These are phyloP conservation scores for Drosophila bocqueti DNA, from an alignment of 1,140 invertebrate genomes.

Conservation along the genomic window DNA sequence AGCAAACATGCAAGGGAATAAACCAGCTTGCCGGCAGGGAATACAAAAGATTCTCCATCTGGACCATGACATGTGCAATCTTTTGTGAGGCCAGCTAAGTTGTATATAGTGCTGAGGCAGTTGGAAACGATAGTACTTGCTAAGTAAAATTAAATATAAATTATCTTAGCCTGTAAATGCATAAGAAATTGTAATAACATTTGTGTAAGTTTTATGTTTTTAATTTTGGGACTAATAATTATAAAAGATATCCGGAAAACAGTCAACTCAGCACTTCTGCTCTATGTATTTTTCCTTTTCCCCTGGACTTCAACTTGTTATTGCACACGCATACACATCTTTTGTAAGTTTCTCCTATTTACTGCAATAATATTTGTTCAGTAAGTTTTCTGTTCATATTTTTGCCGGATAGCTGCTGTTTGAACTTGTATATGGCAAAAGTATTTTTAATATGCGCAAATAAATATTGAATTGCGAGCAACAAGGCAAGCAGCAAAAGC, in stretches of 20 bases:
- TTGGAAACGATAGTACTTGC: too few species aligned
- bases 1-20: conserved; percentile 55
- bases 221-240: background rate
- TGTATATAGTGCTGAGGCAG: background rate
- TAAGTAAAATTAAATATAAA: background rate
- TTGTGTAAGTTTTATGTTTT: background rate
- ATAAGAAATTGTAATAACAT: background rate
- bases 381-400: conserved; percentile 65
- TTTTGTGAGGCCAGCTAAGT: background rate
- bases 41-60: conserved; percentile 35
- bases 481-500: conserved; percentile 12
- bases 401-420: conserved; percentile 44
- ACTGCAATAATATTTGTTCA: conserved; percentile 77
- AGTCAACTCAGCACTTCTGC: background rate
- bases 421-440: conserved; percentile 53
- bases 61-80: conserved; percentile 42
- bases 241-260: background rate
- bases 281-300: background rate
- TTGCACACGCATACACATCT: conserved; percentile 28
- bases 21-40: conserved; percentile 30
- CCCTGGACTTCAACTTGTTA: background rate
- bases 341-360: conserved; percentile 57
- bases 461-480: conserved; percentile 64
- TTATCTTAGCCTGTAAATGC: background rate
- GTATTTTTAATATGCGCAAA: conserved; percentile 77